Base-by-base conservation (phyloP, 2,888 invertebrate genomes). In the Sarcophaga rosellei region DNA sequence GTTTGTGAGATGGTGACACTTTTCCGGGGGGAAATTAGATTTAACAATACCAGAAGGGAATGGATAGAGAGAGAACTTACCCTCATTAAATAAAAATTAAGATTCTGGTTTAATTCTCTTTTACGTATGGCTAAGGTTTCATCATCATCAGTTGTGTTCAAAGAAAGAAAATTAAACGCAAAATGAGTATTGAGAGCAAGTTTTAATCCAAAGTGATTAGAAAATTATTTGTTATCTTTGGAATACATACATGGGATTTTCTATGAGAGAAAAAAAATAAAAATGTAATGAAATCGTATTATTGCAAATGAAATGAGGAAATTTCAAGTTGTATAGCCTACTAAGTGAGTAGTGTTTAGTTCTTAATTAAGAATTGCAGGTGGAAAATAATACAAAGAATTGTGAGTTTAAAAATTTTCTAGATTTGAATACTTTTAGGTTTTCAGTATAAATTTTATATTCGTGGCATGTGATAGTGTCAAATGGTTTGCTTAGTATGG, bases 71-170 rank as follows among this genome's bases (percentile, higher is more conserved):
- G 35, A 47, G 68, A 73, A 79, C 53, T 68, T 74, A 81, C 81
- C 84, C 86, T 84, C 86, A 86, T 84, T 86, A 86, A 68, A 84
- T 78, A 75, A 62, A 84, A 81, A 84, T 86, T 86, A 84, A 73
- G 72, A 57, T 74, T 83, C 11, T 11, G 47, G 15, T 86, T 84
- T 78, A 66, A 79, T 65, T 23, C 53, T 1, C 44, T 3, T 45
- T 44, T 47, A n/a, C n/a, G 44, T 72, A 81, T 72, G 75, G 84
- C 75, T 86, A 86, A 81, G 84, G 86, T 86, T 86, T 84, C 86
- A 78, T 69, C 86, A 78, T 69, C 86, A 81, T 63, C 35, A 35
- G 35, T 61, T 69, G 69, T 75, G 57, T 79, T 84, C 65, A 72
- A 84, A 80, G 75, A 70, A 79, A 53, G 35, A 2, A 35, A 78